These are phyloP conservation scores for Acanthosepion esculentum DNA, from an alignment of 2,888 invertebrate genomes.

Conservation along the genomic window DNA sequence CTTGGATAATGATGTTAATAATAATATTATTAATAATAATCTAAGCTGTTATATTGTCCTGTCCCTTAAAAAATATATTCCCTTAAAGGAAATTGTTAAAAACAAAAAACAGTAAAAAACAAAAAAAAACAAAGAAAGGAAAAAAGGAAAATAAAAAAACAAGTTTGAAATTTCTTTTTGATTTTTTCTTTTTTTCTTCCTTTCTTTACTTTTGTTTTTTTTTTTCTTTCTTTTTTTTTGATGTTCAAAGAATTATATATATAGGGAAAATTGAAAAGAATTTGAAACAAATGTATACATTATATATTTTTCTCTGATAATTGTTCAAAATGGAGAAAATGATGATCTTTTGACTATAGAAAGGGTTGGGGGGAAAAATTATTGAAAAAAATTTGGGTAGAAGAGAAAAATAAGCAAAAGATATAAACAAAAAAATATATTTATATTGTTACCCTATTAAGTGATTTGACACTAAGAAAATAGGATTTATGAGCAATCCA, in stretches of 20 bases:
- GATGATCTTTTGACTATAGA: constrained; percentile 15
- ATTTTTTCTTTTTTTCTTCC: neutral
- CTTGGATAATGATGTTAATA: constrained; percentile 33
- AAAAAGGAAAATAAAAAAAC: neutral
- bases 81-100: neutral
- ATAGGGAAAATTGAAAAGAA: neutral
- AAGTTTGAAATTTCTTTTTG: neutral
- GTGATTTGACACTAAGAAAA: neutral
- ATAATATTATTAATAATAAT: neutral
- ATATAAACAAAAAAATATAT: neutral
- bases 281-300: neutral
- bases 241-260: constrained; percentile 14
- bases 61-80: neutral
- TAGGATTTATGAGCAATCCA: neutral
- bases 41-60: constrained; percentile 24
- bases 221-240: neutral
- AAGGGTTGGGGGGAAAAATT: neutral
- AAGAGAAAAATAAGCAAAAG: neutral
- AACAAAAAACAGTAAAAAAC: neutral
- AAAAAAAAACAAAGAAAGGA: neutral
- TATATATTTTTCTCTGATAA: constrained; percentile 11
- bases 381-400: neutral
- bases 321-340: constrained; percentile 21
- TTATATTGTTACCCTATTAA: neutral
- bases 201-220: neutral